Conservation (phyloP, 2,113 vertebrate species). For the Ginglymostoma cirratum region DNA sequence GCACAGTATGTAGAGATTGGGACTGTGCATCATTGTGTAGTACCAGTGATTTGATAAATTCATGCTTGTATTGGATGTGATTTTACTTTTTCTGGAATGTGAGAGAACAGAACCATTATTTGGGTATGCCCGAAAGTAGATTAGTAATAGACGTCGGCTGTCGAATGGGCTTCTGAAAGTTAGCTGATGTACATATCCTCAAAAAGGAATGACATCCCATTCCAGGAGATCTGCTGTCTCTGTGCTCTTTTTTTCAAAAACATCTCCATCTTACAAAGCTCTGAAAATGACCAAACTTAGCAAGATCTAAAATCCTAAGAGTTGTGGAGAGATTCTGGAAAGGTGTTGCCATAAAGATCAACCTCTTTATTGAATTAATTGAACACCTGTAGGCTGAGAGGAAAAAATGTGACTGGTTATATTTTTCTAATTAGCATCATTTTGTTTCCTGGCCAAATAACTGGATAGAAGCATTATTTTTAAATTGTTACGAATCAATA, state of each 20-base stretch:
- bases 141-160: background rate
- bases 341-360: no score
- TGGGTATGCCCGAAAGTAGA: background rate
- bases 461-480: background rate
- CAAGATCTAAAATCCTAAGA: no score
- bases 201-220: no score
- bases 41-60: no score
- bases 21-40: no score
- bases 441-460: background rate
- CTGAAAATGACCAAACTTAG: no score
- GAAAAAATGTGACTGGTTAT: background rate
- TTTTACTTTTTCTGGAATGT: background rate
- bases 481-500: background rate
- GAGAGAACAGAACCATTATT: background rate
- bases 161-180: no score
- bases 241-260: no score
- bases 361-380: background rate
- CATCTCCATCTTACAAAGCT: no score
- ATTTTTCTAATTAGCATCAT: background rate
- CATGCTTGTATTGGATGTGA: background rate
- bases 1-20: background rate
- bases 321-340: no score
- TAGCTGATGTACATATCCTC: no score
- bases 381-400: background rate
- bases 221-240: no score